Conservation (phyloP, 2,888 invertebrate species). For the Nasonovia ribisnigri region DNA sequence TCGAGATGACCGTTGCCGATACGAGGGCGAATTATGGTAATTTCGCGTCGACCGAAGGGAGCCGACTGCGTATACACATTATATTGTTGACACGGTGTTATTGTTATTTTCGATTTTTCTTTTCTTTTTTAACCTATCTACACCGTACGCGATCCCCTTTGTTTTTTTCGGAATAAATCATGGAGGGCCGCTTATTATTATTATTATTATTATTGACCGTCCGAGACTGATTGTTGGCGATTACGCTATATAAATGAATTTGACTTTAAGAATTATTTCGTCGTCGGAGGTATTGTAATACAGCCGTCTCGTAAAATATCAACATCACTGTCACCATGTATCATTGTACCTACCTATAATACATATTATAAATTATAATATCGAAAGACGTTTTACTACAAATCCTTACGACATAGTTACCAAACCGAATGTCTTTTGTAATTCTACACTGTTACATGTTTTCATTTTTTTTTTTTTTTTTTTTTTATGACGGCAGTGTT, state of each 20-base stretch:
- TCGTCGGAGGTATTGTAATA: not conserved
- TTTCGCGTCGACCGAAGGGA: constrained; percentile 4
- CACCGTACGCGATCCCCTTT: not conserved
- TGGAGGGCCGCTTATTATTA: not conserved
- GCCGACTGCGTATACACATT: not conserved
- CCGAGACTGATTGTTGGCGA: constrained; percentile 51
- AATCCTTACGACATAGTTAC: not conserved
- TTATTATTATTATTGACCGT: not conserved
- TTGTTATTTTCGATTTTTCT: constrained; percentile 27
- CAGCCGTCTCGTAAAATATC: not conserved
- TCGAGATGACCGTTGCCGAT: constrained; percentile 59
- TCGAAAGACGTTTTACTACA: not conserved
- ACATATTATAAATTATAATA: not conserved
- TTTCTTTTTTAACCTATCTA: not conserved
- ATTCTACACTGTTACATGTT: not conserved
- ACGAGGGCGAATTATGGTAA: constrained; percentile 48
- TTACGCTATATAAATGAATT: not conserved
- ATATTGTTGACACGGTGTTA: constrained; percentile 51
- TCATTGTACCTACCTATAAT: not conserved
- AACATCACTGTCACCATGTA: not conserved
- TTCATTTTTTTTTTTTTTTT: not conserved
- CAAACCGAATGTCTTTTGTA: not conserved
- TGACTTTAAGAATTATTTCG: constrained; percentile 15
- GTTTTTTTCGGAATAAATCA: constrained; percentile 59
- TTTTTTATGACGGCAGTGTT: not conserved